A percentile compares a stretch with the other conserved stretches of the same genome.
These are phyloP conservation scores for Turdus rufiventris DNA, from an alignment of 2,113 vertebrate genomes.

Conservation along the genomic window DNA sequence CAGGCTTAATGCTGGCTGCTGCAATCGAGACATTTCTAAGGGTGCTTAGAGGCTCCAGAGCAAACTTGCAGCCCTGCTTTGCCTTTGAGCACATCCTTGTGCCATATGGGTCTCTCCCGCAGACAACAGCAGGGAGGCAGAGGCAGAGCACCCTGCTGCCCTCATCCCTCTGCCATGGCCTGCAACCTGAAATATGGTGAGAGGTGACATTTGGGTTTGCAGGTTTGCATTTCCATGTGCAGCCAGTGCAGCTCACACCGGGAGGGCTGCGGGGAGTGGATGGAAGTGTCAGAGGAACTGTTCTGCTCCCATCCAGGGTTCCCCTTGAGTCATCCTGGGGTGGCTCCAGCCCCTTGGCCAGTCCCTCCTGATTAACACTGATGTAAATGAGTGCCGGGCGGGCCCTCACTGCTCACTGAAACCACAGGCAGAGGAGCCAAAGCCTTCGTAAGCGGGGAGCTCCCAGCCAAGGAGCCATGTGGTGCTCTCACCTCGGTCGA, in stretches of 20 bases:
- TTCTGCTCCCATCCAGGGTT: not conserved
- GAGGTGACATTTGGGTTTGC: not conserved
- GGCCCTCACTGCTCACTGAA: not conserved
- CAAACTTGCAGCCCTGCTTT: accelerated
- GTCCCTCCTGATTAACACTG: conserved; percentile 39
- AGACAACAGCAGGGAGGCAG: not conserved
- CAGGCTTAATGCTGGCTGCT: not conserved
- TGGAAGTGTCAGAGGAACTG: not conserved
- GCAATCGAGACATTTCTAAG: not conserved
- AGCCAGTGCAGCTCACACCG: accelerated
- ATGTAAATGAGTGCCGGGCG: not conserved
- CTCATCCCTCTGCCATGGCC: not conserved
- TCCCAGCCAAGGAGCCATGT: not conserved
- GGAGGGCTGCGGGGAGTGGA: not conserved
- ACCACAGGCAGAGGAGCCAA: not conserved
- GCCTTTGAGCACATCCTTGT: not conserved
- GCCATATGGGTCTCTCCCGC: not conserved
- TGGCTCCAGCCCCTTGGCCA: conserved; percentile 9
- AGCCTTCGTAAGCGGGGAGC: not conserved
- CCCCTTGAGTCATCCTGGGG: not conserved
- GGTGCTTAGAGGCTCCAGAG: not conserved
- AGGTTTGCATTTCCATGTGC: not conserved
- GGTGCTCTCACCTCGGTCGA: not conserved
- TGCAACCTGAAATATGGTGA: not conserved
- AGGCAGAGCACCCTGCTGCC: not conserved